Base-by-base conservation (phyloP, 2,797 vertebrate species). In the Fratercula arctica region DNA sequence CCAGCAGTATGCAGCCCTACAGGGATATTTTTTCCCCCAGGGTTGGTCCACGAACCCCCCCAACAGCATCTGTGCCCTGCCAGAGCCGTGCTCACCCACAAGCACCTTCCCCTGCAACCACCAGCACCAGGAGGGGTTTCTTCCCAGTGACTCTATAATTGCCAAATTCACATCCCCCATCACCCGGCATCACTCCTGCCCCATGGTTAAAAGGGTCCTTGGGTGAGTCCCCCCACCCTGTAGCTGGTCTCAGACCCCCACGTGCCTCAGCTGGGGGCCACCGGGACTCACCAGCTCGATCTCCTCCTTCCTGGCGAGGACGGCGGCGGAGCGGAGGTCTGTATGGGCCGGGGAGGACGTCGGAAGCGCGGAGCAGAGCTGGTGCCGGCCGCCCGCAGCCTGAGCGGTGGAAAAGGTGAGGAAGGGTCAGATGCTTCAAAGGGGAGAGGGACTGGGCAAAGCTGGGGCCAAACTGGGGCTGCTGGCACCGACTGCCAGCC, bases 271-370 rank as follows among this genome's bases (percentile, higher is more conserved):
- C 39, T 29, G 3, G 59, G 41, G 26, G 3, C 70, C 11, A 3
- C 50, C 9, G 3, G 70, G 26, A 23, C 96, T 92, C 89, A 97
- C 97, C 96, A 83, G 75, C 78, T 97, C 97, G 0, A 97, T 94
- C 81, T 96, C 72, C 21, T 69, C 73, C 86, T 96, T 97, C 85
- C 64, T 96, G 51, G 92, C 89, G 0, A 97, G 96, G 13, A 97
- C 31, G 0, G 89, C 69, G 0, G 96, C 93, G 0, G 95, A 94
- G 64, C 97, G 97, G 4, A 43, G 50, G 16, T 95, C 94, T 0
- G 5, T 5, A 23, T 41, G 3, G 2, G 39, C 56, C 0, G 4
- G 69, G 68, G 29, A 23, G 0, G 54, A 19, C 0, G 31, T 0
- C 0, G 8, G 72, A 28, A 51, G 43, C 1, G 0, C 0, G 10